Evolutionary conservation across 2,113 vertebrate species (phyloP), one percentile per base, ranked within the genome.

Genomic region (Channa argus): DNA sequence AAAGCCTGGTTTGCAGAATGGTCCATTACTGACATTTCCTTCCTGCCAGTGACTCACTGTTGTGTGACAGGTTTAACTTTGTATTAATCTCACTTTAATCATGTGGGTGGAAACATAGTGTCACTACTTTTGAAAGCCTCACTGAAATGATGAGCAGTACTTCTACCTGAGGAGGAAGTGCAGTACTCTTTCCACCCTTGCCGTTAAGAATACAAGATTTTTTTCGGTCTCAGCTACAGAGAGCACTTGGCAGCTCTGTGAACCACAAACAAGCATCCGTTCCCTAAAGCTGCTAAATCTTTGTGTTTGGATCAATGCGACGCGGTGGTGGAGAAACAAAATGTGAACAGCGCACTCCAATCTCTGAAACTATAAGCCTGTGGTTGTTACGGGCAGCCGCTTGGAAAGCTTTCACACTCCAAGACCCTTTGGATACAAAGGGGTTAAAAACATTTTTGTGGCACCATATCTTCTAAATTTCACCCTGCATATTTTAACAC

Each of bases 401-500:
- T 77, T 14, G 10, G 1, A 59, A 51, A 49, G 54, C 60, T 8
- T 58, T 53, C 11, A 15, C 63, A 52, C 68, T 51, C 62, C 41
- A 50, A 70, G 70, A 8, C 63, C 78, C 39, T 74, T 14, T 12
- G 44, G 15, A 36, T 37, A 11, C 14, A 61, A 34, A 63, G 6
- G 77, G 66, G 74, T 83, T 86, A 71, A 80, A 61, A 83, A 60
- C 74, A 61, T 74, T 49, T 70, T 10, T 44, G 58, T 34, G 15
- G 56, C 46, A 5, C 56, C 14, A 5, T 38, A n/a, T 65, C 79
- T 67, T 41, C 75, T 59, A 56, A 46, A 53, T 79, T 72, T 72
- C 64, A 68, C 69, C 77, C 89, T 81, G 79, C 70, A 87, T 86
- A 83, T 90, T 83, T 87, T 74, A 85, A 75, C 80, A 84, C 77